A percentile compares a stretch with the other conserved stretches of the same genome.
Conservation (phyloP, 2,888 invertebrate species). For the Sminthurinus aureus region DNA sequence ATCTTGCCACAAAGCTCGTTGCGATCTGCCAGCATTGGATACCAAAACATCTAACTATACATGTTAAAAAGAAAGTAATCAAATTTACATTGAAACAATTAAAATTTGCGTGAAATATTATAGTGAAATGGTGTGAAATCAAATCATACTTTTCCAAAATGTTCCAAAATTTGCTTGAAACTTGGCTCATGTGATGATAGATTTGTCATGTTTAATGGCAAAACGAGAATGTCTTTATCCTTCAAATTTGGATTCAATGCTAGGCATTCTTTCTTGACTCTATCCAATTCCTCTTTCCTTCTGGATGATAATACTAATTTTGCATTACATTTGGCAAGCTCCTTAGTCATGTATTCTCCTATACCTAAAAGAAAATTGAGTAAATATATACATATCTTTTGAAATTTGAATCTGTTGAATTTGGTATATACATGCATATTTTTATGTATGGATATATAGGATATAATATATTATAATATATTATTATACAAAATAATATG, state of each 20-base stretch:
- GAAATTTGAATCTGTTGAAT: too few relatives aligned
- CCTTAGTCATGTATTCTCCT: constrained; percentile 71
- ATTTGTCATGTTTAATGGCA: constrained; percentile 74
- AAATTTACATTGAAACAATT: background rate
- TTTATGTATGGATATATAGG: too few relatives aligned
- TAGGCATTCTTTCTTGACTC: constrained; percentile 71
- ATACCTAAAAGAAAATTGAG: too few relatives aligned
- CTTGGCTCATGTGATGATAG: constrained; percentile 69
- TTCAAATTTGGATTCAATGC: constrained; percentile 62
- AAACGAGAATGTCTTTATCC: constrained; percentile 71
- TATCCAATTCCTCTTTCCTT: constrained; percentile 70
- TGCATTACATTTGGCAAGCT: constrained; percentile 72
- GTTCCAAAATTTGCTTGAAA: constrained; percentile 70
- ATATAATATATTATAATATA: too few relatives aligned
- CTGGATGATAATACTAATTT: constrained; percentile 75
- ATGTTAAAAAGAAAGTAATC: constrained; percentile 38
- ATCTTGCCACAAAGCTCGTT: constrained; percentile 76
- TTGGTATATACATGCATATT: too few relatives aligned
- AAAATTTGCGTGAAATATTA: background rate
- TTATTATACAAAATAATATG: too few relatives aligned
- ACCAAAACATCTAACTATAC: constrained; percentile 75
- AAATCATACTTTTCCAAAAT: constrained; percentile 70
- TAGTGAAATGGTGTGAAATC: background rate
- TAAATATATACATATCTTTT: too few relatives aligned
- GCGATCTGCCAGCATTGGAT: constrained; percentile 83